These are phyloP conservation scores for Nannoperca australis DNA, from an alignment of 2,797 vertebrate species.

Conservation along the genomic window DNA sequence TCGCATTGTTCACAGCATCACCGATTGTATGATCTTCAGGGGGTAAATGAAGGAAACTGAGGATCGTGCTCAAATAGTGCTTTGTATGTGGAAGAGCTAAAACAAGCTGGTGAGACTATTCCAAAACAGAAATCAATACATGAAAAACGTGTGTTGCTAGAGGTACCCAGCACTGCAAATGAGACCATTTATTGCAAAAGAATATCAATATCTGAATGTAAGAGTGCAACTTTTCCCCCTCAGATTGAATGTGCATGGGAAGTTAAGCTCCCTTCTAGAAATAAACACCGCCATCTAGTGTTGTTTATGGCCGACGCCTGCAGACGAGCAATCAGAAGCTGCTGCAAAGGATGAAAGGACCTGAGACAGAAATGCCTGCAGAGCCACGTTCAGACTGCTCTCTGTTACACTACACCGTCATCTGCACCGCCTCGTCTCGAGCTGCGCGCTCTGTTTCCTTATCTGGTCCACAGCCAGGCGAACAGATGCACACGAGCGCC, in stretches of 20 bases:
- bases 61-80: constrained; percentile 15
- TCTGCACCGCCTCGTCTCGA: constrained; percentile 29
- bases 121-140: constrained; percentile 40
- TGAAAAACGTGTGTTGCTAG: constrained; percentile 1
- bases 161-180: constrained; percentile 36
- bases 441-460: constrained; percentile 43
- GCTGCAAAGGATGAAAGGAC: constrained; percentile 15
- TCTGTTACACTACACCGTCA: constrained; percentile 3
- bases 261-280: constrained; percentile 36
- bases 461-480: constrained; percentile 62
- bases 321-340: constrained; percentile 22
- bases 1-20: constrained; percentile 6
- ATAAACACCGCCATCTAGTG: constrained; percentile 78
- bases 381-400: constrained; percentile 22
- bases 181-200: constrained; percentile 34
- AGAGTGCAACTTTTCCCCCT: constrained; percentile 1
- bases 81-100: constrained; percentile 23
- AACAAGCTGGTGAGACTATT: constrained; percentile 4
- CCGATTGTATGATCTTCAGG: neutral
- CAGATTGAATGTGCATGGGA: constrained; percentile 8
- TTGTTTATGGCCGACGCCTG: neutral
- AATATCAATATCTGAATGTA: constrained; percentile 51
- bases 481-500: constrained; percentile 43
- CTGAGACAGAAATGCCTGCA: constrained; percentile 18
- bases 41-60: constrained; percentile 14